These are phyloP conservation scores for Schizopygopsis pylzovi DNA, from an alignment of 2,797 vertebrate genomes.

Conservation along the genomic window DNA sequence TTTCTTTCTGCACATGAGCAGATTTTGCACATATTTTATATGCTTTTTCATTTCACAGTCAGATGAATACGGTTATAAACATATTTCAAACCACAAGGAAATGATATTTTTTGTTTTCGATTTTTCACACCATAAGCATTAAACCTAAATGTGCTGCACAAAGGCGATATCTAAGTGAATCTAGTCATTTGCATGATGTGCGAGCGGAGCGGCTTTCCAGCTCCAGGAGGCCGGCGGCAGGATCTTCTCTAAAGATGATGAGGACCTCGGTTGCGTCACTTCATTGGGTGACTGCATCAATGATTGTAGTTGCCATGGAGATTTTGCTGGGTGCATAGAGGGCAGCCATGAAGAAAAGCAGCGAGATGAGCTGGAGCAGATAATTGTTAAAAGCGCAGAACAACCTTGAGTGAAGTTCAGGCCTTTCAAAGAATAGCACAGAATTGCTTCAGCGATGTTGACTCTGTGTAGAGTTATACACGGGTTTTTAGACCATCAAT, in stretches of 20 bases:
- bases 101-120: neutral
- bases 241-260: slow-evolving; percentile 50
- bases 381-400: slow-evolving; percentile 60
- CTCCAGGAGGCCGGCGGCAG: neutral
- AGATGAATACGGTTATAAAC: slow-evolving; percentile 4
- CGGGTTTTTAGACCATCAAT: slow-evolving; percentile 2
- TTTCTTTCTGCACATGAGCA: neutral
- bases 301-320: slow-evolving; percentile 81
- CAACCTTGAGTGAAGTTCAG: slow-evolving; percentile 62
- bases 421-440: slow-evolving; percentile 39
- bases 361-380: slow-evolving; percentile 62
- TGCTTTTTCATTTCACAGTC: slow-evolving; percentile 32
- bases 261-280: slow-evolving; percentile 72
- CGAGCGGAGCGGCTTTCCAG: neutral
- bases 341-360: slow-evolving; percentile 62
- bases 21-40: slow-evolving; percentile 1
- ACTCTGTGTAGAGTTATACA: neutral
- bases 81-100: slow-evolving; percentile 17
- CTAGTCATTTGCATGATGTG: neutral
- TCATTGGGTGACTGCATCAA: slow-evolving; percentile 74
- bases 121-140: neutral
- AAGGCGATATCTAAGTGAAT: slow-evolving; percentile 12
- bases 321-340: slow-evolving; percentile 75
- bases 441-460: neutral
- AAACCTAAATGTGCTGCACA: neutral